Evolutionary conservation across 1,140 invertebrate genomes (phyloP).

Genomic region (Ctenoplectra terminalis): DNA sequence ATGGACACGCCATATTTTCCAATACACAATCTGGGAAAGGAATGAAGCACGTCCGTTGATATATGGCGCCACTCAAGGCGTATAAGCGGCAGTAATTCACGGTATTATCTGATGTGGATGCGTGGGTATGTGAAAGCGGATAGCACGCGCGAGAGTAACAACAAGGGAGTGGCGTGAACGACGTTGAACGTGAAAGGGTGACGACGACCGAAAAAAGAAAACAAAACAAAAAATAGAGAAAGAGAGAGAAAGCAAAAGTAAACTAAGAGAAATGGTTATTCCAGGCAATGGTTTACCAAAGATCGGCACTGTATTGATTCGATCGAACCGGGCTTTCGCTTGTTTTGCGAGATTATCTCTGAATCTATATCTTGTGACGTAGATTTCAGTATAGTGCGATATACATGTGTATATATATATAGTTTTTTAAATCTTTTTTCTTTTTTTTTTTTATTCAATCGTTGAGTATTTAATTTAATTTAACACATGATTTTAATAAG

Average conservation of each 20-base stretch:
- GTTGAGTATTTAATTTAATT: neutral
- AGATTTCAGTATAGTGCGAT: neutral
- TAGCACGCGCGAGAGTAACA: slow-evolving; percentile 28
- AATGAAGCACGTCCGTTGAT: slow-evolving; percentile 66
- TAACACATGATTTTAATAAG: too few species aligned
- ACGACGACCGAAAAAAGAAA: neutral
- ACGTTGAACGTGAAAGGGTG: neutral
- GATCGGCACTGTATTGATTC: slow-evolving; percentile 27
- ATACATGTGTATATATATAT: neutral
- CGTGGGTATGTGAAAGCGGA: slow-evolving; percentile 56
- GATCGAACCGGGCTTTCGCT: slow-evolving; percentile 13
- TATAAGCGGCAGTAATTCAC: slow-evolving; percentile 71
- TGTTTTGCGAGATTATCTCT: slow-evolving; percentile 18
- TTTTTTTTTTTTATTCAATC: neutral
- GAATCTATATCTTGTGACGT: neutral
- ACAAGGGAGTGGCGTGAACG: slow-evolving; percentile 1
- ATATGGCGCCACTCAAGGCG: slow-evolving; percentile 67
- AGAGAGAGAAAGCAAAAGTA: neutral
- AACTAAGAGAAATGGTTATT: slow-evolving; percentile 35
- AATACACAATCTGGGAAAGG: slow-evolving; percentile 72
- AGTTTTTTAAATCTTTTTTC: neutral
- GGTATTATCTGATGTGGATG: slow-evolving; percentile 69
- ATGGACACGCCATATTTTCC: slow-evolving; percentile 71
- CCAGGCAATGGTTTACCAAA: slow-evolving; percentile 37
- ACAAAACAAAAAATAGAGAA: neutral